Evolutionary conservation across 2,113 vertebrate species (phyloP), one percentile per base, ranked within the genome.

Genomic region (Thunnus thynnus): DNA sequence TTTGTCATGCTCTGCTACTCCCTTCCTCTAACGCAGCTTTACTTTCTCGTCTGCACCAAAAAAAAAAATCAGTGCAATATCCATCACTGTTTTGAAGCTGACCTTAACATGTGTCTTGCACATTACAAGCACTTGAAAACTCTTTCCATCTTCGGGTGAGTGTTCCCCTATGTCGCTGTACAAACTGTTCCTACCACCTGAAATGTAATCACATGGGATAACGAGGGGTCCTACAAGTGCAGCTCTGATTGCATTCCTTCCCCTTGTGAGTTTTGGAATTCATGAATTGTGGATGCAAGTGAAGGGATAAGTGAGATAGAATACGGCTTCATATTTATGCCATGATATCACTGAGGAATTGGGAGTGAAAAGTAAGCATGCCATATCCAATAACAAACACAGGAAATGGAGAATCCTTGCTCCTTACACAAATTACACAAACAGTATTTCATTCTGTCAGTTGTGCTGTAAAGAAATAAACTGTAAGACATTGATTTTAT

Each of bases 51-150:
- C 51, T 50, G 18, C 54, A 68, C 17, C 9, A 25, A 76, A 56
- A 41, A 9, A 9, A 9, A 72, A 50, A 72, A 20, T 44, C 0
- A 0, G 20, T 32, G n/a, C 8, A 55, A 32, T 17, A 80, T 80
- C 46, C 47, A 62, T 82, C 72, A 56, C 51, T 74, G 66, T 70
- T 72, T 63, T 70, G 52, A 52, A 52, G 14, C 27, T 56, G 75
- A 67, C 36, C 71, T 56, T 27, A 74, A 52, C 85, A 90, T 84
- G 67, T 84, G 83, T 82, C 76, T 77, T 79, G 30, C 63, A 70
- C 70, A 86, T 88, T 81, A 78, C 62, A 80, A 76, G 58, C 63
- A 30, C 66, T 57, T 13, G 5, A 60, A 54, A 71, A 62, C 61
- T 60, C 44, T 82, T 85, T 85, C 80, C 64, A 20, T 85, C 63